Conservation (phyloP, 2,888 invertebrate genomes). For the Nemotelus pantherinus region DNA sequence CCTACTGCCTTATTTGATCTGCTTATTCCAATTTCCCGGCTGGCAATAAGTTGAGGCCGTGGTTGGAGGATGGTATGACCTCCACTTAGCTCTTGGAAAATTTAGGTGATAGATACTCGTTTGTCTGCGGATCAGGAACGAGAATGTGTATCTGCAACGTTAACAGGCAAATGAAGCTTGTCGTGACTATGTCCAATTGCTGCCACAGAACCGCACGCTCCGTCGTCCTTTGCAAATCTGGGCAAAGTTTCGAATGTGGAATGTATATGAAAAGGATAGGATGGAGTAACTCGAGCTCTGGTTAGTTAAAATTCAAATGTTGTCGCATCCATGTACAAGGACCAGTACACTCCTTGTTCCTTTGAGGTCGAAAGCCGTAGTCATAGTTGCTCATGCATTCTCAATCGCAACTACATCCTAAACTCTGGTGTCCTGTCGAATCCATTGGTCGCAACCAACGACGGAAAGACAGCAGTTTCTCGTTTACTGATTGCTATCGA, state of each 20-base stretch:
- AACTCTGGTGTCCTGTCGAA: neutral
- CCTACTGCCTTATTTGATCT: too few relatives aligned
- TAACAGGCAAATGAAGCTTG: too few relatives aligned
- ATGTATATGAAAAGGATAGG: neutral
- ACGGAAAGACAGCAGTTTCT: neutral
- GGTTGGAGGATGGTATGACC: too few relatives aligned
- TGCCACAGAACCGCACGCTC: too few relatives aligned
- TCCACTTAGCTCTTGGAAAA: too few relatives aligned
- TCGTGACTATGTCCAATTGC: too few relatives aligned
- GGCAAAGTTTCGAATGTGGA: neutral
- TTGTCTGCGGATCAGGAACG: too few relatives aligned
- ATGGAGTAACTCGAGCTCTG: neutral
- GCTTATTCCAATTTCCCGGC: too few relatives aligned
- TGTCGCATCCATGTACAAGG: conserved; percentile 28
- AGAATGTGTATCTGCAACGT: too few relatives aligned
- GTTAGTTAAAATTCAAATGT: conserved; percentile 38
- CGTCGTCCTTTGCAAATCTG: neutral
- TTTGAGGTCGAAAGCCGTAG: neutral
- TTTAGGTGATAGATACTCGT: too few relatives aligned
- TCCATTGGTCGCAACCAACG: neutral
- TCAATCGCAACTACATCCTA: neutral
- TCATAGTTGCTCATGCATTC: conserved; percentile 11
- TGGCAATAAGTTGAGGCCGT: too few relatives aligned
- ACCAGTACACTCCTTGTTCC: neutral
- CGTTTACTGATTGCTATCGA: conserved; percentile 41